Base-by-base conservation (phyloP, 2,113 vertebrate genomes). In the Paracanthobrama guichenoti region DNA sequence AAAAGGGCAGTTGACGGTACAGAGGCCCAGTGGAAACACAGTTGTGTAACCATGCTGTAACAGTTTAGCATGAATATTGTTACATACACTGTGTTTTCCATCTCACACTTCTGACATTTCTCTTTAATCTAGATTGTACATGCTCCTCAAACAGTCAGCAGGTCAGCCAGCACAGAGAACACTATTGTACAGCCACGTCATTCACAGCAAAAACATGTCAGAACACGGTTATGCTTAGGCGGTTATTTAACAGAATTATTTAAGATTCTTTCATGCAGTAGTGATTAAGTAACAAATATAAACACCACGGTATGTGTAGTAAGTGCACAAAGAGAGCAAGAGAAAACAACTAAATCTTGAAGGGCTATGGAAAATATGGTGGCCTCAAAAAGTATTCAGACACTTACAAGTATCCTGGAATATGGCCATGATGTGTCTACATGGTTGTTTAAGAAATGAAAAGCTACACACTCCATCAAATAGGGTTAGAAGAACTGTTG, bases 71-170 rank as follows among this genome's bases (percentile, higher is more conserved):
- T 12, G 44, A 50, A 14, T 31, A 42, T 6, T 13, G 42, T 39
- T 26, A 3, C 20, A 24, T 71, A 71, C 28, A 62, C 13, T 28
- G n/a, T 18, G 60, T 20, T 80, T 42, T 71, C 14, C 48, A 55
- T 50, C 64, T 35, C 44, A 53, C 16, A 42, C 48, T 71, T 50
- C 46, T 3, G 13, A 67, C 16, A 50, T 74, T 69, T 50, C 13
- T 66, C 72, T 81, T 48, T 82, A 87, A 85, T 85, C 86, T 81
- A 81, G 18, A 12, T 9, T 22, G 12, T 39, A 62, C 44, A n/a
- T 46, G 53, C 50, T 42, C 28, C 39, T 55, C 78, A 28, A 42
- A 59, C 60, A 79, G n/a, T 48, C 53, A 86, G 55, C 44, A 22
- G 64, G 53, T 79, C 74, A 24, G 42, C 66, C 48, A 66, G 24